Evolutionary conservation across 2,888 invertebrate species (phyloP).

Genomic region (Tachystola acroxantha): DNA sequence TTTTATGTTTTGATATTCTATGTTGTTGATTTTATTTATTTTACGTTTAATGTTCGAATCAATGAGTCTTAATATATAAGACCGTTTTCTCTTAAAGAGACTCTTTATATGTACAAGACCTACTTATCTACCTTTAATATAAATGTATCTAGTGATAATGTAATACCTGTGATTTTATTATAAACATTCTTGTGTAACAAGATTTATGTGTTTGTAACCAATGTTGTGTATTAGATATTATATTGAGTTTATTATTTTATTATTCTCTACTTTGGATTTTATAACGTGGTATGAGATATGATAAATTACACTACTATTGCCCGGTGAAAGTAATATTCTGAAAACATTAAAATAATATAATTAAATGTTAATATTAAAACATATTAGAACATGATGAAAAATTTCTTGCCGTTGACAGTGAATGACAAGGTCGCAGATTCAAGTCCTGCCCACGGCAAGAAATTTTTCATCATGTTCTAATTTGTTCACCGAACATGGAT

Average conservation of each 20-base stretch:
- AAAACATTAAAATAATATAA: too few species aligned
- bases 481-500: too few species aligned
- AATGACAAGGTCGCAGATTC: too few species aligned
- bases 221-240: constrained; percentile 32
- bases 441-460: too few species aligned
- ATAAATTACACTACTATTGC: too few species aligned
- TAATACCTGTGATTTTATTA: constrained; percentile 68
- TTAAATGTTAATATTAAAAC: too few species aligned
- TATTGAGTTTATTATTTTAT: constrained; percentile 16
- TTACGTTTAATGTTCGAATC: not conserved
- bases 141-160: constrained; percentile 53
- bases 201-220: constrained; percentile 35
- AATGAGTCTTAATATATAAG: not conserved
- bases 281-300: too few species aligned
- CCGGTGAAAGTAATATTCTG: too few species aligned
- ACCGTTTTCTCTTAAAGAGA: constrained; percentile 8
- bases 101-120: constrained; percentile 1
- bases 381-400: too few species aligned
- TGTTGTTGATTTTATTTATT: not conserved
- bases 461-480: too few species aligned
- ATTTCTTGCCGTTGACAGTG: too few species aligned
- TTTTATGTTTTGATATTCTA: not conserved
- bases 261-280: not conserved
- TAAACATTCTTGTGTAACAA: constrained; percentile 69
- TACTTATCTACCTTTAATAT: constrained; percentile 13